Evolutionary conservation across 2,797 vertebrate species (phyloP).

Genomic region (Champsocephalus gunnari): DNA sequence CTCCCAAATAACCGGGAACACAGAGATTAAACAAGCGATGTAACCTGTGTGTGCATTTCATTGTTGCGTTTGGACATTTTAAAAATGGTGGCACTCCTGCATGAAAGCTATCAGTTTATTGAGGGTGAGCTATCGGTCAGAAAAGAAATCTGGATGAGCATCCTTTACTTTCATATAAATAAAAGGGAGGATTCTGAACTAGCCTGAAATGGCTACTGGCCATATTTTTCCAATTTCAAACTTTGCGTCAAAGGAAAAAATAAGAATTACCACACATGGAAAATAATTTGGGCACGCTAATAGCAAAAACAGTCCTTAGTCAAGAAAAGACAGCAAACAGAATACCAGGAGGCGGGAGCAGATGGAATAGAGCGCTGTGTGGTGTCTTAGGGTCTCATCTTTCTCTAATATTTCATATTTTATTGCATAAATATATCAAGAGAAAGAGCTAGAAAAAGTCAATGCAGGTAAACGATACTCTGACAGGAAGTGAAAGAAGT

Average conservation of each 20-base stretch:
- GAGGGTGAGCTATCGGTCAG: too few species aligned
- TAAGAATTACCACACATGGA: conserved; percentile 12
- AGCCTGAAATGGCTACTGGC: not conserved
- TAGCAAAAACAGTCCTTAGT: conserved; percentile 12
- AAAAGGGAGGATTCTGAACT: not conserved
- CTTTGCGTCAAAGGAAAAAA: not conserved
- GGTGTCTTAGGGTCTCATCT: conserved; percentile 6
- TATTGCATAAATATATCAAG: conserved; percentile 26
- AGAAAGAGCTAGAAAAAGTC: conserved; percentile 22
- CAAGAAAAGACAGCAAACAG: conserved; percentile 22
- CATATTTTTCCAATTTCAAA: not conserved
- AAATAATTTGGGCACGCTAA: not conserved
- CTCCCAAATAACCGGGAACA: too few species aligned
- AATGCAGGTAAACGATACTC: conserved; percentile 8
- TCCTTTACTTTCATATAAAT: not conserved
- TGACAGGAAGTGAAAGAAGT: conserved; percentile 15
- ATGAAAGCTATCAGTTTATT: too few species aligned
- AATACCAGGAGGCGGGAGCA: conserved; percentile 7
- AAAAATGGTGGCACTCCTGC: too few species aligned
- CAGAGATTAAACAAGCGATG: too few species aligned
- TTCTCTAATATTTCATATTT: conserved; percentile 19
- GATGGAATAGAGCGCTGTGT: not conserved
- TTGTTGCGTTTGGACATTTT: too few species aligned
- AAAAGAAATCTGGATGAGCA: too few species aligned
- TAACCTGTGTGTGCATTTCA: too few species aligned